Evolutionary conservation across 2,888 invertebrate species (phyloP), one percentile per base, ranked within the genome.

Genomic region (Calameuta pallipes): DNA sequence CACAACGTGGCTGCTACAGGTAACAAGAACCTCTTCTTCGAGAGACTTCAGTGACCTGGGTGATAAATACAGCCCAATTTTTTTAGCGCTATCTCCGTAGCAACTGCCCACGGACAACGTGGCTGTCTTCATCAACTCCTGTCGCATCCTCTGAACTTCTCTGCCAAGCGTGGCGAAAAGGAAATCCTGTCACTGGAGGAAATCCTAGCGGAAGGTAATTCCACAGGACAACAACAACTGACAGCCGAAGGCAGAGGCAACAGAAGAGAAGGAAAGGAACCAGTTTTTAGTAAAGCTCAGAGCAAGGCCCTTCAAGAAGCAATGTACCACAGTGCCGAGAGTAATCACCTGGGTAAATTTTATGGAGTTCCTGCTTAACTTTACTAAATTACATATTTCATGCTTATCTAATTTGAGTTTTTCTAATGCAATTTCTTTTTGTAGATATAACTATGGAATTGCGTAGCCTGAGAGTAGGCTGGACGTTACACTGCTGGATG

Each of bases 401-500:
- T 56, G 13, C 31, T 71, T 71, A 12, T 9, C 13, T 1, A 71
- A 71, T 71, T 33, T 12, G 9, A 30, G 4, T 12, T 33, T 33
- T 12, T 71, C 15, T 13, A 30, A 33, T 15, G 12, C 1, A 31
- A 71, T 31, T 31, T 15, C 31, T 31, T 76, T 78, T 83, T 80
- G 6, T 88, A 95, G 98, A 98, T 89, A 96, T 98, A 83, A 97
- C 98, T 0, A 93, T 98, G 87, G 98, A 98, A 89, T 93, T 98
- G 56, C 94, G 97, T 79, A 95, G 96, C 69, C 92, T 97, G 76
- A 97, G 97, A 37, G 96, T 98, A 15, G 96, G 97, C 4, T 98
- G 98, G 98, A 97, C 97, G 0, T 92, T 98, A 35, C 97, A 98
- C 90, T 97, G 97, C 84, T 98, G 98, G 98, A 97, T 97, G 93